phyloP scores from a whole-genome alignment of 1,140 invertebrate genomes.

The Atopsyche davidsoni region DNA sequence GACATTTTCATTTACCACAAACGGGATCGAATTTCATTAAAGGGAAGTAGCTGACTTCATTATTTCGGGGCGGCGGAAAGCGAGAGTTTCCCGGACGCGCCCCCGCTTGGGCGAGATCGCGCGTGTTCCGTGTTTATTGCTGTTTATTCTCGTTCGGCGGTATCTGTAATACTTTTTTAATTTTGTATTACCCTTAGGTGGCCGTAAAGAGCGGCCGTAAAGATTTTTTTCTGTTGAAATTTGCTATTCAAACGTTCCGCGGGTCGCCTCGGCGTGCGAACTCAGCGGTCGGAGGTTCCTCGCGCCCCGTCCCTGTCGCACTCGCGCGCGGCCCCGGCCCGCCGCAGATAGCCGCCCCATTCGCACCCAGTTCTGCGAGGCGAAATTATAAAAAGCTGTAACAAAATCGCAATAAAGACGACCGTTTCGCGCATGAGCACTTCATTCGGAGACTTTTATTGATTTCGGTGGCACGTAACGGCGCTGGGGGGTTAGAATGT shows the following conservation, averaged over 20 bases:
- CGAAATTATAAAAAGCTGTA: conserved; percentile 31
- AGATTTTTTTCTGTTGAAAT: conserved; percentile 30
- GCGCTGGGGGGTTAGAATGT: conserved; percentile 35
- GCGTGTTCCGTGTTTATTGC: conserved; percentile 23
- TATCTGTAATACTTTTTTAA: conserved; percentile 32
- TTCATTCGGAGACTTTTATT: conserved; percentile 57
- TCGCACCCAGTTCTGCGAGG: conserved; percentile 20
- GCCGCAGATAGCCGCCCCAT: conserved; percentile 8
- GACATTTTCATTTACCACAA: conserved; percentile 9
- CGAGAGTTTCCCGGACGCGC: conserved; percentile 13
- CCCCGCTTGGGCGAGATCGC: conserved; percentile 3
- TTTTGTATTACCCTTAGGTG: conserved; percentile 31
- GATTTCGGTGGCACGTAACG: conserved; percentile 59
- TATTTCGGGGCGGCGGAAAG: conserved; percentile 20
- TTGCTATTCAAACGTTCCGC: conserved; percentile 29
- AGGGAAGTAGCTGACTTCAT: conserved; percentile 22
- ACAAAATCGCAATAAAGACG: conserved; percentile 48
- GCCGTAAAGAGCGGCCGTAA: conserved; percentile 28
- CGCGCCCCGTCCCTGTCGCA: conserved; percentile 5
- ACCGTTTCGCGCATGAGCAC: conserved; percentile 47
- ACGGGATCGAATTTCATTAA: conserved; percentile 24
- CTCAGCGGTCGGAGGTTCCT: conserved; percentile 13
- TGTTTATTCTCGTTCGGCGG: conserved; percentile 30
- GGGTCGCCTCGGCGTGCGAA: conserved; percentile 9
- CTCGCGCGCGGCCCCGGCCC: not conserved